Conservation (phyloP, 2,113 vertebrate genomes). For the Ageneiosus marmoratus region DNA sequence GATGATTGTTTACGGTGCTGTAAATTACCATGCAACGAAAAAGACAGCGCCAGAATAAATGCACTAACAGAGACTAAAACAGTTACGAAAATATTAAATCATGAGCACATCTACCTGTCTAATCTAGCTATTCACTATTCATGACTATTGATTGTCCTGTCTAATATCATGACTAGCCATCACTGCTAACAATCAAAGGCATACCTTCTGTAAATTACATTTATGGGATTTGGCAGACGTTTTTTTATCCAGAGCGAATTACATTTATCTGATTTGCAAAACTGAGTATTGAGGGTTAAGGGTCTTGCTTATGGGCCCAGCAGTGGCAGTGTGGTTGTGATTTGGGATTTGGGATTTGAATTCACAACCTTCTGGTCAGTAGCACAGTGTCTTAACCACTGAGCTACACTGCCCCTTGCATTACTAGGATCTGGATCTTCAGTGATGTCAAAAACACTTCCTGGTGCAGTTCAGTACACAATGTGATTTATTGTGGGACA, state of each 20-base stretch:
- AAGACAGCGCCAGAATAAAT: neutral
- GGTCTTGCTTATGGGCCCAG: too few species aligned
- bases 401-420: too few species aligned
- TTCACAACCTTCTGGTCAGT: neutral
- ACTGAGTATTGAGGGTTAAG: too few species aligned
- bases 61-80: neutral
- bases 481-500: too few species aligned
- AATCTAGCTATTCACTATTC: neutral
- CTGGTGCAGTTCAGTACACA: neutral
- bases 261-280: too few species aligned
- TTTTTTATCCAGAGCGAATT: too few species aligned
- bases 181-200: neutral
- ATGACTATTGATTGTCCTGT: neutral
- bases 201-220: too few species aligned
- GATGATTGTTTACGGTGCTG: neutral
- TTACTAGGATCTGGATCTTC: neutral
- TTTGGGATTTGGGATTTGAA: too few species aligned
- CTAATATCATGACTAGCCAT: neutral
- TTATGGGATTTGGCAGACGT: too few species aligned
- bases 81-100: neutral
- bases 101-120: neutral
- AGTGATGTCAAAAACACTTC: neutral
- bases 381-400: too few species aligned
- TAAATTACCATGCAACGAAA: neutral
- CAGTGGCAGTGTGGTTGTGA: too few species aligned